Conservation (phyloP, 2,113 vertebrate genomes). For the Machaerirhynchus nigripectus region DNA sequence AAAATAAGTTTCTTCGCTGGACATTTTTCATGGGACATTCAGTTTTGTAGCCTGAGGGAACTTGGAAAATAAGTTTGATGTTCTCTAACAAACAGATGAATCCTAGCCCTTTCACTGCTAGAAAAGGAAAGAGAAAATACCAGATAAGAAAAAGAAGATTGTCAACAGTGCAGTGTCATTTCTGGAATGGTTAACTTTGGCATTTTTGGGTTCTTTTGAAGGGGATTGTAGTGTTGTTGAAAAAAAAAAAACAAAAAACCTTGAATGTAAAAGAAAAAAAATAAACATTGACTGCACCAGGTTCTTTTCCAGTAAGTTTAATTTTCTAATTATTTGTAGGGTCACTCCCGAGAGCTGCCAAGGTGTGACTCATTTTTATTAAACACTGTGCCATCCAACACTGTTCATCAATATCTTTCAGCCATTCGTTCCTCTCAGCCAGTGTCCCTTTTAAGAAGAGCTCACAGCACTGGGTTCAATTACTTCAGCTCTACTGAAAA, state of each 20-base stretch:
- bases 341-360: slow-evolving; percentile 15
- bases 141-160: background rate
- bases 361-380: slow-evolving; percentile 55
- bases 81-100: background rate
- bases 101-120: background rate
- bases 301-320: slow-evolving; percentile 54
- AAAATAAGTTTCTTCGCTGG: background rate
- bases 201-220: accelerated
- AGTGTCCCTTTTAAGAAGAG: slow-evolving; percentile 39
- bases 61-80: background rate
- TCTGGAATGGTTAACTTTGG: background rate
- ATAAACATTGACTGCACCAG: background rate
- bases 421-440: slow-evolving; percentile 34
- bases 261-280: background rate
- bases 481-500: slow-evolving; percentile 16
- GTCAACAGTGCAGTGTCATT: background rate
- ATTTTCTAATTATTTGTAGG: slow-evolving; percentile 53
- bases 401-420: slow-evolving; percentile 53
- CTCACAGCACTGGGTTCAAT: background rate
- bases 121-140: background rate
- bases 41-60: background rate
- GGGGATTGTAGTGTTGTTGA: background rate
- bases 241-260: background rate
- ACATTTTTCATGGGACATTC: background rate
- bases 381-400: background rate